Evolutionary conservation across 1,140 invertebrate species (phyloP), one percentile per base, ranked within the genome.

Genomic region (Acyrthosiphon pisum): DNA sequence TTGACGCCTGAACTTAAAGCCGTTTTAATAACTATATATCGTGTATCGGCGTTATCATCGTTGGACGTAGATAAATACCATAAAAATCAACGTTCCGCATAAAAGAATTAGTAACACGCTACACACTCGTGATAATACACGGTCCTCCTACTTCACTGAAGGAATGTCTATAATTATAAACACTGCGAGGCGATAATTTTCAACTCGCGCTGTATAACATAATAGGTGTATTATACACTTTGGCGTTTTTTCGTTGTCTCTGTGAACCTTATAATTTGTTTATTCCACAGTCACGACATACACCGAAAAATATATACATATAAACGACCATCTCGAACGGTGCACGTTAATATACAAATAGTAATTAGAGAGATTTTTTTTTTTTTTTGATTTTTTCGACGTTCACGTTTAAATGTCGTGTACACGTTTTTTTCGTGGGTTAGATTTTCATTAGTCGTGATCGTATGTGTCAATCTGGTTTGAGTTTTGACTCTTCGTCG

Each of bases 211-310:
- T n/a, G 60, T 83, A 35, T 37, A 37, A 30, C 37, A 44, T 60
- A 90, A 90, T 90, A 76, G 60, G 60, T 76, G 60, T 76, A 76
- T 76, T 76, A 44, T 60, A 41, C 53, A 89, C 48, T 37, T 56
- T 60, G 53, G 53, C 50, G 53, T 56, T 90, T 90, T 90, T 41
- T 44, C 37, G 53, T 60, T n/a, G 87, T 89, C 48, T 22, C 88
- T 53, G 50, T 50, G 88, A 90, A 90, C 88, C 88, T 90, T 90
- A 90, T 90, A 90, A 90, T 90, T 90, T 90, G 88, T 90, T 90
- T 90, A 56, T 60, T 90, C 53, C 88, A 30, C 30, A 60, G 88
- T 90, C 88, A 60, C 88, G 88, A 90, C 30, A 53, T 87, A 53
- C 87, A 76, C 60, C 30, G 30, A 37, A 89, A 89, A 89, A 53